These are phyloP conservation scores for Enchytraeus crypticus DNA, from an alignment of 2,888 invertebrate species.

Conservation along the genomic window DNA sequence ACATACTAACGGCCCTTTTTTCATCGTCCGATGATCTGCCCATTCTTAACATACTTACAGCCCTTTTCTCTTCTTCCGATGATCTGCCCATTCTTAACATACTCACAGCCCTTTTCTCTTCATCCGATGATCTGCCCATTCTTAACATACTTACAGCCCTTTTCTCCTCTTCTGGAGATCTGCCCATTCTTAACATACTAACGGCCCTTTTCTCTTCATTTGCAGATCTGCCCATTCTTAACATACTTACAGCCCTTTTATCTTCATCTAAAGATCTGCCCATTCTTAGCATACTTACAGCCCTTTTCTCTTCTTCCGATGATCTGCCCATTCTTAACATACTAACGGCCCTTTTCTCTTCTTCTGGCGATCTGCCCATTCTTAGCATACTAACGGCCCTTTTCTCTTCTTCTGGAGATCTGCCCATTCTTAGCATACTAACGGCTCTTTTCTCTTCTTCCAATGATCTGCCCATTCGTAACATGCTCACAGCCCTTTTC, in stretches of 20 bases:
- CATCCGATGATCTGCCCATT: slow-evolving; percentile 1
- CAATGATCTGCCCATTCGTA: slow-evolving; percentile 6
- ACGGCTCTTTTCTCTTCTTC: background rate
- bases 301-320: background rate
- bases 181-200: too few species aligned
- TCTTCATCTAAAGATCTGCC: background rate
- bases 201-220: too few species aligned
- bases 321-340: slow-evolving; percentile 3
- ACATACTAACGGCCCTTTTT: slow-evolving; percentile 1
- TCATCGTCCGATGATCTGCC: background rate
- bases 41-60: slow-evolving; percentile 11
- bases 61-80: background rate
- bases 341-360: slow-evolving; percentile 2
- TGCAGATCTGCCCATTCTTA: slow-evolving; percentile 3
- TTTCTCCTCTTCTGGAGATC: slow-evolving; percentile 5
- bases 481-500: slow-evolving; percentile 12
- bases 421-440: slow-evolving; percentile 5
- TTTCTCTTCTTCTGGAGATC: background rate
- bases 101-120: background rate
- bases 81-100: slow-evolving; percentile 1
- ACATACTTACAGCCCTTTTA: slow-evolving; percentile 2
- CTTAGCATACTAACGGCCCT: slow-evolving; percentile 14
- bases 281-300: slow-evolving; percentile 7
- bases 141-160: slow-evolving; percentile 9
- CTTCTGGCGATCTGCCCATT: slow-evolving; percentile 5